Evolutionary conservation across 2,797 vertebrate species (phyloP), one percentile per base, ranked within the genome.

Genomic region (Steatocranus sp.): DNA sequence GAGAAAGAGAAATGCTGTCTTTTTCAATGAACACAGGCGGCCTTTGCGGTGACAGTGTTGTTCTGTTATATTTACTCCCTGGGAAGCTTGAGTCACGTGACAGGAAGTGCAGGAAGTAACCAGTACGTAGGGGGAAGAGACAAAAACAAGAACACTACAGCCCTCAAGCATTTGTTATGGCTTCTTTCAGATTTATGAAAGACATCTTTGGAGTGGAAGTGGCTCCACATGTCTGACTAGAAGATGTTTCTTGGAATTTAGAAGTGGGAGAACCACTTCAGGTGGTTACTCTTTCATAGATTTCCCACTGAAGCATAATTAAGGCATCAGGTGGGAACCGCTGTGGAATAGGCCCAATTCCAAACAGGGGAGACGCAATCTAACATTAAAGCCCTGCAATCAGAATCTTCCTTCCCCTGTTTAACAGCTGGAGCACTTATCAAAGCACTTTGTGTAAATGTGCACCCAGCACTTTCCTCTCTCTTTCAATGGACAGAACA

Each of bases 21-120:
- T 63, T 15, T 20, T 61, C 58, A 34, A 8, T 23, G 2, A 70
- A 50, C 7, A 23, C 48, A 68, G 23, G 68, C 73, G 20, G 43
- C 36, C 7, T 49, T 73, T 9, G 15, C 38, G 38, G 63, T 68
- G 53, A 78, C 20, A n/a, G 6, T 38, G 12, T 41, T 51, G 41
- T 36, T 63, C 20, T 36, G 73, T 36, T 73, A 23, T 36, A 51
- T 82, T 84, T 84, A 76, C 77, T 73, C 83, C 73, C 30, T 3
- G 84, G 85, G 84, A 92, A 94, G 86, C 70, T 38, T 7, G 32
- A 70, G 80, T 88, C 93, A 94, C 30, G 36, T 94, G 92, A 93
- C 91, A 92, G 95, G 94, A 95, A 92, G 84, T 76, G 15, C 70
- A 89, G 93, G 94, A 95, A 94, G 88, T 87, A 25, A 87, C 87